Base-by-base conservation (phyloP, 2,888 invertebrate species). In the Sialis lutaria region DNA sequence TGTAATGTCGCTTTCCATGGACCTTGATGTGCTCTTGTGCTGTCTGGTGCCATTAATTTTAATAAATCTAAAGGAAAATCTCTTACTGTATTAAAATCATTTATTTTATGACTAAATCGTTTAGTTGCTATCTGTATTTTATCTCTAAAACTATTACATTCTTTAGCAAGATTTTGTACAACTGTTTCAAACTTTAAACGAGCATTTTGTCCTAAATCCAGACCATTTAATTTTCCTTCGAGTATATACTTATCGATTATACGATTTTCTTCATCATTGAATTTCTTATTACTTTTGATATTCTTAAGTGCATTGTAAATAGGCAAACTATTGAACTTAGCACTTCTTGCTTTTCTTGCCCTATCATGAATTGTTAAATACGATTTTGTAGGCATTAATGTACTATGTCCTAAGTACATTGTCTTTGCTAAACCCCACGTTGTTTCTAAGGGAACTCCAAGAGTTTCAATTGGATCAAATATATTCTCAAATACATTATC, bases 391-490 rank as follows among this genome's bases (percentile, higher is more conserved):
- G 88, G 85, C 77, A 90, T 86, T 8, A 82, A 60, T 1, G 79
- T 77, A 56, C 80, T 81, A 57, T 86, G 84, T 5, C 86, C 83
- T 44, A 86, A 67, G 59, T 85, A 89, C 8, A 93, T 63, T 4
- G 85, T 79, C 64, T 90, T 91, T 0, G 89, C 81, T 55, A 90
- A 73, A 7, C 88, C 87, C 88, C 89, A 91, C 4, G 87, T 87
- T 44, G 80, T 75, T 58, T 88, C 85, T 43, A 95, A 64, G 7
- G 84, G 80, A 1, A 74, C 71, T 33, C 79, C 77, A 1, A 80
- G 61, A 54, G 74, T 73, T 60, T 95, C 91, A 31, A 92, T 58
- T 1, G 85, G 83, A 52, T 77, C 69, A 50, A 91, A 72, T 43
- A 86, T 67, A 56, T 80, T 77, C 33, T 70, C 64, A 60, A 87